Conservation (phyloP, 2,113 vertebrate species). For the Calidris pugnax region DNA sequence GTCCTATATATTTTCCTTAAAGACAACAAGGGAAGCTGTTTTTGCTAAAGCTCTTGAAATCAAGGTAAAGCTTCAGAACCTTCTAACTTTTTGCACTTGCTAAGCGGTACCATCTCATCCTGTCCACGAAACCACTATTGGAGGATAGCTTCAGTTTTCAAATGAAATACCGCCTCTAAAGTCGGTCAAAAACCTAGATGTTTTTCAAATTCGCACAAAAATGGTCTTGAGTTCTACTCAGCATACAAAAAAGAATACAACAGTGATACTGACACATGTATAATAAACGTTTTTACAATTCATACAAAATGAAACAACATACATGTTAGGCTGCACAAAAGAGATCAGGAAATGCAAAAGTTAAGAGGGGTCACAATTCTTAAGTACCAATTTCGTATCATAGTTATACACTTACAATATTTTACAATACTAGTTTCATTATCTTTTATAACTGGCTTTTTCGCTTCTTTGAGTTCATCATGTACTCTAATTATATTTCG, state of each 20-base stretch:
- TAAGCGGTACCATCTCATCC: neutral
- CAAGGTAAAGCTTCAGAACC: neutral
- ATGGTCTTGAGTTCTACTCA: neutral
- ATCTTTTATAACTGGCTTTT: neutral
- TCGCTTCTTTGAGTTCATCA: neutral
- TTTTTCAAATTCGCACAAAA: neutral
- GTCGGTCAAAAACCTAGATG: neutral
- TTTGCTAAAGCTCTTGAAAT: neutral
- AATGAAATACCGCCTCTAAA: neutral
- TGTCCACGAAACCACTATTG: neutral
- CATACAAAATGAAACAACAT: neutral
- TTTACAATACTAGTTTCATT: neutral
- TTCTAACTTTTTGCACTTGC: neutral
- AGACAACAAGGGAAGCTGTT: neutral
- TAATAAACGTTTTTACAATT: neutral
- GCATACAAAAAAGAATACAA: neutral
- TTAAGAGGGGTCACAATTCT: neutral
- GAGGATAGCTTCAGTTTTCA: neutral
- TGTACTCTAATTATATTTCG: neutral
- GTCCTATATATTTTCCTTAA: neutral
- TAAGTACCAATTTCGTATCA: neutral
- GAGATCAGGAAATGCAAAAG: neutral
- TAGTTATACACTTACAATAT: neutral
- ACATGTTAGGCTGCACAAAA: neutral
- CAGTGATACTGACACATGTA: neutral